Percentiles rank a stretch among this genome's conserved stretches.
phyloP scores from a whole-genome alignment of 1,140 invertebrate species.

The Apis cerana region DNA sequence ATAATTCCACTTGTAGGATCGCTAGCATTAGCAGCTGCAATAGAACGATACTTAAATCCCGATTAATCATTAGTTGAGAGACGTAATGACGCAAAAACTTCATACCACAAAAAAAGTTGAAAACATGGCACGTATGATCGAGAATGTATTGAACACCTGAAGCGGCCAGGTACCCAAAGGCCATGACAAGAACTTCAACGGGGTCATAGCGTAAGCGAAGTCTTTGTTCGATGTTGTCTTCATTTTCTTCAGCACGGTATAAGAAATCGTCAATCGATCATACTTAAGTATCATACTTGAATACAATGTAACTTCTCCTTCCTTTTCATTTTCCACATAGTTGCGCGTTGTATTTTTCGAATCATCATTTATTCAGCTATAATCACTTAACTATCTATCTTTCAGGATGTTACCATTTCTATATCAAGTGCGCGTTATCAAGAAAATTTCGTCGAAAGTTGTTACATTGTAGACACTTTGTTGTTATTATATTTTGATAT shows the following conservation, averaged over 20 bases:
- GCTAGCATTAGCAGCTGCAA: constrained; percentile 9
- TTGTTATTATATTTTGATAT: too few relatives aligned
- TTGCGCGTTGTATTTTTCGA: neutral
- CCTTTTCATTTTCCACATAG: neutral
- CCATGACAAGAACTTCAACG: constrained; percentile 36
- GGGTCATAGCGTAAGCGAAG: constrained; percentile 38
- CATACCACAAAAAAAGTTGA: neutral
- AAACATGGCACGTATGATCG: constrained; percentile 13
- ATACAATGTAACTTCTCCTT: too few relatives aligned
- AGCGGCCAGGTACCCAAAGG: constrained; percentile 58
- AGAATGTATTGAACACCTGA: constrained; percentile 9
- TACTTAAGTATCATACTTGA: too few relatives aligned
- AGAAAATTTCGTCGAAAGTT: neutral
- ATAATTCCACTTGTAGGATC: constrained; percentile 15
- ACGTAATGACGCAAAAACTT: neutral
- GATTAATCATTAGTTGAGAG: neutral
- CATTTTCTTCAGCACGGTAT: neutral
- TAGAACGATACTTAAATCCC: neutral
- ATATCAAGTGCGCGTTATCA: too few relatives aligned
- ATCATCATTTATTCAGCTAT: constrained; percentile 27
- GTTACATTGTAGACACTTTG: neutral
- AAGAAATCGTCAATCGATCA: neutral
- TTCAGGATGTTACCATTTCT: too few relatives aligned
- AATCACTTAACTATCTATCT: neutral
- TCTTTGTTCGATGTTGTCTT: constrained; percentile 12